A percentile compares a stretch with the other conserved stretches of the same genome.
Evolutionary conservation across 2,797 vertebrate species (phyloP).

Genomic region (Poeciliopsis infans): DNA sequence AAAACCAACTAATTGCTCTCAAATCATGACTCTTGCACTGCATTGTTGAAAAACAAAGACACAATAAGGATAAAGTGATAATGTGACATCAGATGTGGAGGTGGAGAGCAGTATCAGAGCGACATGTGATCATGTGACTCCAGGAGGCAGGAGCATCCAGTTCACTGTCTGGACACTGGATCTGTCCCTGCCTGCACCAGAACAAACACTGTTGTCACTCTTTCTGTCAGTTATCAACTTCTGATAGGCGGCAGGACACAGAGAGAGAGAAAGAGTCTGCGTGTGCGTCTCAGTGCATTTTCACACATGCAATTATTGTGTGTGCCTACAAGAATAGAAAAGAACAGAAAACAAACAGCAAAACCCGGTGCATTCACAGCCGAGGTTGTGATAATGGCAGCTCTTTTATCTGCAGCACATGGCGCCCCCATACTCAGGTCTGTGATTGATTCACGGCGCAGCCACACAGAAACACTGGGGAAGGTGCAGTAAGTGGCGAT

Average conservation of each 20-base stretch:
- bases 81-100: constrained; percentile 14
- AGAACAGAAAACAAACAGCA: constrained; percentile 4
- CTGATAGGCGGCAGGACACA: constrained; percentile 15
- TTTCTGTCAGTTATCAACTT: constrained; percentile 45
- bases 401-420: constrained; percentile 44
- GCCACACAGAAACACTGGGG: constrained; percentile 17
- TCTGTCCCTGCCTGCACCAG: constrained; percentile 41
- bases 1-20: not conserved
- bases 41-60: not conserved
- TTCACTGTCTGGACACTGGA: constrained; percentile 56
- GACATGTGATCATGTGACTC: constrained; percentile 58
- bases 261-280: not conserved
- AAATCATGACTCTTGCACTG: not conserved
- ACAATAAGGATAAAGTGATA: constrained; percentile 4
- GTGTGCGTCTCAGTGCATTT: constrained; percentile 10
- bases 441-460: constrained; percentile 34
- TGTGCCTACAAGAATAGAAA: constrained; percentile 9
- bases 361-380: constrained; percentile 1
- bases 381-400: constrained; percentile 21
- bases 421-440: constrained; percentile 34
- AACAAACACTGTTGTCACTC: constrained; percentile 20
- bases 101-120: constrained; percentile 34
- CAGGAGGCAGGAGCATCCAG: constrained; percentile 41
- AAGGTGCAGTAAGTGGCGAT: constrained; percentile 37
- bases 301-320: constrained; percentile 15